These are phyloP conservation scores for Rhagoletis zephyria DNA, from an alignment of 1,140 invertebrate genomes.

Conservation along the genomic window DNA sequence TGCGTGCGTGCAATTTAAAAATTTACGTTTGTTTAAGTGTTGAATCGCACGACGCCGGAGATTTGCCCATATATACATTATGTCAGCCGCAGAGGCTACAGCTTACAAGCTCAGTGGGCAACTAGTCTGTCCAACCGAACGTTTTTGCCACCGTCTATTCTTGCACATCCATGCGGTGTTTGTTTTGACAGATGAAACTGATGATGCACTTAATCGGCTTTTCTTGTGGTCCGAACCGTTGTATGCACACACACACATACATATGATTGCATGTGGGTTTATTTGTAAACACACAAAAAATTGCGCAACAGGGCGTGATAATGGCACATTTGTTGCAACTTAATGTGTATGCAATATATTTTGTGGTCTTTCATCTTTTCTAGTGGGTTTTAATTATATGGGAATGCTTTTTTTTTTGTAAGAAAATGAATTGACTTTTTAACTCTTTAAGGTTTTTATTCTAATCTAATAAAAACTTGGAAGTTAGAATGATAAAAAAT, in stretches of 20 bases:
- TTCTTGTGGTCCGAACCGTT: neutral
- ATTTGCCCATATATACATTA: too few species aligned
- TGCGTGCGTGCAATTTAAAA: too few species aligned
- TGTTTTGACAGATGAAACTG: constrained; percentile 48
- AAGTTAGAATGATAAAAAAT: too few species aligned
- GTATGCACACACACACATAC: neutral
- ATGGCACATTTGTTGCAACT: constrained; percentile 45
- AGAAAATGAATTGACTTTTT: neutral
- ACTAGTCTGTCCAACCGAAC: neutral
- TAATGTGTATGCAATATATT: constrained; percentile 45
- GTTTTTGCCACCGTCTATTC: neutral
- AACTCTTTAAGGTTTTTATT: neutral
- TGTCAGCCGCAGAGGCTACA: neutral
- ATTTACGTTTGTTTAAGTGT: too few species aligned
- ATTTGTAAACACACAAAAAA: neutral
- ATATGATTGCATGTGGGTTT: neutral
- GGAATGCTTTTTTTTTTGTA: neutral
- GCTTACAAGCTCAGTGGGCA: neutral
- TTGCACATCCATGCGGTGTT: constrained; percentile 37
- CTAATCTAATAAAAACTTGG: too few species aligned
- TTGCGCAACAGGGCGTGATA: constrained; percentile 45
- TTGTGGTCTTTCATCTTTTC: neutral
- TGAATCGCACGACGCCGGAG: too few species aligned
- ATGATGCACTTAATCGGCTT: constrained; percentile 50
- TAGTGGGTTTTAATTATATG: neutral